Evolutionary conservation across 2,888 invertebrate genomes (phyloP), one percentile per base, ranked within the genome.

Genomic region (Chloroclystis v-ata): DNA sequence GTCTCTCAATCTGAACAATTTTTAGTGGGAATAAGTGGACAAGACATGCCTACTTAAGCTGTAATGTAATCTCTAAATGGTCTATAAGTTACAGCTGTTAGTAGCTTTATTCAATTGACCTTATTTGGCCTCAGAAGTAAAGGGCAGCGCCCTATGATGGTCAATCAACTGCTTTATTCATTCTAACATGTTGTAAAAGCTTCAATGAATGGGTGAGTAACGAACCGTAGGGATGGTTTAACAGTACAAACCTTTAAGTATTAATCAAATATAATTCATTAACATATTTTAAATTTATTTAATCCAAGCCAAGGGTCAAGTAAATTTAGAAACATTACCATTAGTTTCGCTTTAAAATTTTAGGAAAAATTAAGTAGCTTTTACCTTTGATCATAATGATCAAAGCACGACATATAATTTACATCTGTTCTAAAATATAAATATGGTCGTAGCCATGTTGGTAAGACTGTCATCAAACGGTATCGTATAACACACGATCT

Each of bases 71-170:
- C 12, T 51, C 47, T 51, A 12, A 52, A 49, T 43, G 38, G 47
- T 47, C 47, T 50, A 45, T 54, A 59, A 52, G 53, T 49, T 57
- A 61, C 59, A 37, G 52, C 50, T 37, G 43, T 54, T 70, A 65
- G 73, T 49, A 51, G 54, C 53, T 55, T 81, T 70, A 80, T 75
- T 72, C 70, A 79, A 85, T 85, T 85, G 77, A 80, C 81, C 75
- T 67, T 71, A 70, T 67, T 78, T 77, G 69, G 68, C 70, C 69
- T 61, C 62, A 54, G 63, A 60, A 57, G 62, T 61, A 63, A 67
- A 75, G 81, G 75, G 72, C 81, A 75, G 74, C 65, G 72, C 72
- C 73, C 72, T 72, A 59, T 69, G 60, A 67, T 56, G 67, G 56
- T 51, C 61, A 66, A 72, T 71, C 64, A 70, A 66, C 54, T 59